Percentiles rank a stretch among this genome's conserved stretches.
Evolutionary conservation across 2,113 vertebrate genomes (phyloP).

Genomic region (Delphinus delphis): DNA sequence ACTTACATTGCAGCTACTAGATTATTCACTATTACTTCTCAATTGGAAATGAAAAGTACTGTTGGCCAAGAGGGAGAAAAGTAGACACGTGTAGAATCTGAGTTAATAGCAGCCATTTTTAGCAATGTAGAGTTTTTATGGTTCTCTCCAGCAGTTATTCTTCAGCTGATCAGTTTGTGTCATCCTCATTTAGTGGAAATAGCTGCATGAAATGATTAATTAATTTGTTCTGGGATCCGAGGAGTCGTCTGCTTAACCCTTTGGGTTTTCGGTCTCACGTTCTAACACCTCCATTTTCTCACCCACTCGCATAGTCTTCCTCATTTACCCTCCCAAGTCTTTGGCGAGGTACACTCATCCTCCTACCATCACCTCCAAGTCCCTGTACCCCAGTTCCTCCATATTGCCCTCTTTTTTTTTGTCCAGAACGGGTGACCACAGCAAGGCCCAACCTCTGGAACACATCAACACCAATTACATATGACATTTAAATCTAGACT

Average conservation of each 20-base stretch:
- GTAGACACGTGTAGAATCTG: background rate
- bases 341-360: background rate
- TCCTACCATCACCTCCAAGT: background rate
- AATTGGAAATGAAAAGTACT: conserved; percentile 56
- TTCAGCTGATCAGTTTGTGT: background rate
- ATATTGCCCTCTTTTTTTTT: background rate
- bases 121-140: background rate
- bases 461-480: background rate
- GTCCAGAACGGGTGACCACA: background rate
- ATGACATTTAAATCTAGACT: background rate
- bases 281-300: conserved; percentile 71
- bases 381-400: background rate
- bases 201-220: background rate
- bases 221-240: background rate
- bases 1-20: conserved; percentile 54
- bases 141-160: background rate
- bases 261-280: conserved; percentile 53
- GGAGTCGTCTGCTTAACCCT: conserved; percentile 17
- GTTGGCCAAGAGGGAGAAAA: background rate
- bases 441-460: background rate
- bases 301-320: conserved; percentile 45
- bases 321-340: conserved; percentile 16
- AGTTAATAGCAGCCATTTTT: conserved; percentile 3
- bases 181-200: background rate
- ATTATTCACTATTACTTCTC: conserved; percentile 67